A percentile compares a stretch with the other conserved stretches of the same genome.
Conservation (phyloP, 2,113 vertebrate genomes). For the Muntiacus reevesi region DNA sequence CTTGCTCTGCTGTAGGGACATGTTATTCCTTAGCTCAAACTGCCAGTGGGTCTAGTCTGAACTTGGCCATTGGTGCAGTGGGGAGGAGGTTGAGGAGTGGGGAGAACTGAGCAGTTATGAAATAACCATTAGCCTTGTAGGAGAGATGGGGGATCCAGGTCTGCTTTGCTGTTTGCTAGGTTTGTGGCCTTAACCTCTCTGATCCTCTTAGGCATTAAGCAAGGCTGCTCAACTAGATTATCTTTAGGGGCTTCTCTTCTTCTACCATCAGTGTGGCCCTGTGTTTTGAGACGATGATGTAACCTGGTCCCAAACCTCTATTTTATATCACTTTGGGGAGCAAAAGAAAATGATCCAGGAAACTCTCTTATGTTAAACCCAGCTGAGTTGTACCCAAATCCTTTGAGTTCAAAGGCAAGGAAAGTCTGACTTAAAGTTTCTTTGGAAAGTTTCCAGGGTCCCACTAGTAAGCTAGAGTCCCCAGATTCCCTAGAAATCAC, state of each 20-base stretch:
- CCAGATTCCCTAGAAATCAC: not conserved
- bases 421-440: constrained; percentile 8
- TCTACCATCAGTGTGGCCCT: not conserved
- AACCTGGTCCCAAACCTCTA: not conserved
- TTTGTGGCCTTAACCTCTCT: not conserved
- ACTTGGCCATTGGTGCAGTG: not conserved
- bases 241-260: not conserved
- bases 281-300: not conserved
- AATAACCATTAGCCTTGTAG: not conserved
- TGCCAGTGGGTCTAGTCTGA: not conserved
- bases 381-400: not conserved
- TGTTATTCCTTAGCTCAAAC: not conserved
- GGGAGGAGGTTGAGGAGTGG: not conserved
- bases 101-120: not conserved
- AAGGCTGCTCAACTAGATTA: not conserved
- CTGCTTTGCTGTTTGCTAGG: not conserved
- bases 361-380: not conserved
- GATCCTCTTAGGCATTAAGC: not conserved
- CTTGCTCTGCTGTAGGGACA: not conserved
- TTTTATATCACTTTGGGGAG: not conserved
- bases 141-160: not conserved
- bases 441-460: not conserved
- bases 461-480: not conserved
- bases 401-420: constrained; percentile 5
- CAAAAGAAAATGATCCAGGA: not conserved